phyloP scores from a whole-genome alignment of 2,888 invertebrate genomes.

The Cinara cedri region DNA sequence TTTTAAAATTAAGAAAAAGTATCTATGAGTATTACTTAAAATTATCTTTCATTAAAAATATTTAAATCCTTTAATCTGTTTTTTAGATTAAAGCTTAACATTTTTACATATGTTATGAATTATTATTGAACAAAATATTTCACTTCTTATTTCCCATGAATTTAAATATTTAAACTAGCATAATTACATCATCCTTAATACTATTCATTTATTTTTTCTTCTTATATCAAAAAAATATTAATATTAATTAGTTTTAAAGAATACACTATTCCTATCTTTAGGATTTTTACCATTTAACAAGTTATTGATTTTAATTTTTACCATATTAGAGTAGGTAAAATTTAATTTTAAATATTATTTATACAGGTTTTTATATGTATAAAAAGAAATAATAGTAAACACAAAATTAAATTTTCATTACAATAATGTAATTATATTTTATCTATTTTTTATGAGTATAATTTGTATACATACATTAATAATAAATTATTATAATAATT shows the following conservation, averaged over 20 bases:
- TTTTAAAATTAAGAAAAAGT: background rate
- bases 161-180: background rate
- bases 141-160: constrained; percentile 1
- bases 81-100: background rate
- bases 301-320: background rate
- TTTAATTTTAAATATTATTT: background rate
- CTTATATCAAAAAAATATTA: background rate
- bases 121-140: constrained; percentile 31
- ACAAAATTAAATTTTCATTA: background rate
- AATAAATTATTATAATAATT: background rate
- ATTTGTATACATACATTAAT: constrained; percentile 17
- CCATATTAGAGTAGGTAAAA: background rate
- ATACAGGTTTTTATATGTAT: background rate
- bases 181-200: background rate
- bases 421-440: constrained; percentile 25
- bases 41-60: background rate
- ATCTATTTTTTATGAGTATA: constrained; percentile 20
- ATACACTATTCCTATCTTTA: background rate
- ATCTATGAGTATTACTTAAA: background rate
- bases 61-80: constrained; percentile 13
- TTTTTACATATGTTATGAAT: background rate
- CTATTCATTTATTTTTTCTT: background rate
- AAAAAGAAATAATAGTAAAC: background rate
- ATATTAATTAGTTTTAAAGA: background rate
- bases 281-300: background rate